These are phyloP conservation scores for Bufo gargarizans DNA, from an alignment of 2,113 vertebrate species.

Conservation along the genomic window DNA sequence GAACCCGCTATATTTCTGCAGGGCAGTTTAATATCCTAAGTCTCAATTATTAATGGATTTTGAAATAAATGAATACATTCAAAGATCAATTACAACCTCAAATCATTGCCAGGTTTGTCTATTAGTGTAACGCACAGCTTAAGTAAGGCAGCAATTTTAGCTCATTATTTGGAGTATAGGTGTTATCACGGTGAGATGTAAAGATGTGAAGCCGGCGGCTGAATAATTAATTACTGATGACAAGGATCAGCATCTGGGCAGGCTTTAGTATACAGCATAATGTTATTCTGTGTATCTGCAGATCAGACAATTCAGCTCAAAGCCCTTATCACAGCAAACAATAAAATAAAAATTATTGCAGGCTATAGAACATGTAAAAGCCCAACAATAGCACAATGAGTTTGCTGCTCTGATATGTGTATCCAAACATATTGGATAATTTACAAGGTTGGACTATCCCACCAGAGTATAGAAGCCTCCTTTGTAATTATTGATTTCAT, in stretches of 20 bases:
- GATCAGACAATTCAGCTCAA: background rate
- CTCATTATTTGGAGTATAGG: conserved; percentile 29
- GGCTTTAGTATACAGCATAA: conserved; percentile 19
- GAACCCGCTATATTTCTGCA: background rate
- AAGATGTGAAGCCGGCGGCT: conserved; percentile 3
- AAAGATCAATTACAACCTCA: conserved; percentile 5
- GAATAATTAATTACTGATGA: conserved; percentile 29
- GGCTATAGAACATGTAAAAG: background rate
- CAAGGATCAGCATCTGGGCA: conserved; percentile 23
- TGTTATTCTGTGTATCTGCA: conserved; percentile 5
- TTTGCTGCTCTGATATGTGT: too few species aligned
- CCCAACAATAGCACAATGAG: background rate
- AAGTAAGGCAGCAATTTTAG: conserved; percentile 3
- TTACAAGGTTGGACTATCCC: too few species aligned
- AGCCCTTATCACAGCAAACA: background rate
- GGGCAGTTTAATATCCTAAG: conserved; percentile 20
- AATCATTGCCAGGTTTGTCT: conserved; percentile 6
- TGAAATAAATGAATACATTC: background rate
- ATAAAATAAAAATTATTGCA: background rate
- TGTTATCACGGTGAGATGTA: background rate
- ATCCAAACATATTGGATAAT: too few species aligned
- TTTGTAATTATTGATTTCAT: too few species aligned
- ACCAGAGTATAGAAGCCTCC: too few species aligned
- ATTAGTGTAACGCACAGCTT: background rate
- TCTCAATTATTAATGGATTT: conserved; percentile 9